phyloP scores from a whole-genome alignment of 1,140 invertebrate genomes.

The Heliconius melpomene region DNA sequence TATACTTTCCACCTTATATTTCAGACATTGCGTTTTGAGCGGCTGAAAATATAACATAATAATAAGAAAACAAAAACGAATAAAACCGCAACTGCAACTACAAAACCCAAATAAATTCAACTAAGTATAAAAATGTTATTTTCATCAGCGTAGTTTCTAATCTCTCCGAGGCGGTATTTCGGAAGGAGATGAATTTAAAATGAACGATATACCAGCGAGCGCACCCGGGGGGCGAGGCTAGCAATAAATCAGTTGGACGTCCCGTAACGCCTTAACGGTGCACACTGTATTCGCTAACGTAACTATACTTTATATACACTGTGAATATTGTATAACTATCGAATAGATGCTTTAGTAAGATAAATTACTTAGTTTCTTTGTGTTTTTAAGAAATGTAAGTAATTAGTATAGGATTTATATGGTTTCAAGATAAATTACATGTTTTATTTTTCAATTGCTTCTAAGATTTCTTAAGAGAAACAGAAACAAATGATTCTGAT shows the following conservation, averaged over 20 bases:
- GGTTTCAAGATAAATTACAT: no score
- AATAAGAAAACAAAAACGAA: background rate
- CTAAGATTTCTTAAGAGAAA: no score
- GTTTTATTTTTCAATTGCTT: no score
- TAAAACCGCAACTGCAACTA: background rate
- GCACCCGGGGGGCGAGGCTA: slow-evolving; percentile 36
- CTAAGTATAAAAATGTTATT: background rate
- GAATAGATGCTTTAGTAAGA: background rate
- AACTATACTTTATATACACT: slow-evolving; percentile 21
- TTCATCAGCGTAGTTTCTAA: slow-evolving; percentile 16
- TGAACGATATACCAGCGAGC: slow-evolving; percentile 38
- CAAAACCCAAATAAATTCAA: background rate
- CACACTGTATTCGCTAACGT: slow-evolving; percentile 24
- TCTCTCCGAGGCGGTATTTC: slow-evolving; percentile 30
- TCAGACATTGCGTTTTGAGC: no score
- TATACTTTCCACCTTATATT: no score
- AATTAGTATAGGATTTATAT: background rate
- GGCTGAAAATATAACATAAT: no score
- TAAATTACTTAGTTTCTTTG: background rate
- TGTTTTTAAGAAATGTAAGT: background rate
- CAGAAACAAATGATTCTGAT: no score
- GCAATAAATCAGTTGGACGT: slow-evolving; percentile 41
- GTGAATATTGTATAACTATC: slow-evolving; percentile 7
- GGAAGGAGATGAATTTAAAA: slow-evolving; percentile 40
- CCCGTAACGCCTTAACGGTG: slow-evolving; percentile 37